These are phyloP conservation scores for Rhogogaster chlorosoma DNA, from an alignment of 2,888 invertebrate species.

Conservation along the genomic window DNA sequence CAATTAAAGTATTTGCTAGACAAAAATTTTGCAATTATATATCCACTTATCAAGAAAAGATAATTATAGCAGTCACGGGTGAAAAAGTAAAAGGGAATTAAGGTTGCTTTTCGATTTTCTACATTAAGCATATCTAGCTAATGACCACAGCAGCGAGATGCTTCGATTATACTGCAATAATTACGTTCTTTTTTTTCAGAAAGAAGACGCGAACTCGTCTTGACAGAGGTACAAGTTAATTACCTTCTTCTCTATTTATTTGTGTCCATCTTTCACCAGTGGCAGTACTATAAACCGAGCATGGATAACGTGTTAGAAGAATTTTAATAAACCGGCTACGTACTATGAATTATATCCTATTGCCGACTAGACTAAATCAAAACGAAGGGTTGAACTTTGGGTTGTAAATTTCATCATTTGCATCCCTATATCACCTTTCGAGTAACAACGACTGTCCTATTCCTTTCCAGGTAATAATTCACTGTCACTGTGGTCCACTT, in stretches of 20 bases:
- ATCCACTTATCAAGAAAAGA: neutral
- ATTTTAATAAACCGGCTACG: neutral
- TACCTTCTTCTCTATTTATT: neutral
- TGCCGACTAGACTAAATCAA: neutral
- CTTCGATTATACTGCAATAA: constrained; percentile 8
- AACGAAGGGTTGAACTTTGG: constrained; percentile 21
- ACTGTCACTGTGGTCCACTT: constrained; percentile 17
- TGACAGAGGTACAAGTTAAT: neutral
- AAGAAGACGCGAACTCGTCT: neutral
- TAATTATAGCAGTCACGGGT: neutral
- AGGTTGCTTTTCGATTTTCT: neutral
- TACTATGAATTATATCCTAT: no score
- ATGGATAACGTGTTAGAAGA: neutral
- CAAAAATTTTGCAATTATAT: neutral
- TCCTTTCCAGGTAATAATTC: neutral
- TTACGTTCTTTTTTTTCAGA: constrained; percentile 8
- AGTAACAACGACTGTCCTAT: neutral
- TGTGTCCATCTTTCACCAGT: neutral
- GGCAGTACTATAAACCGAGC: neutral
- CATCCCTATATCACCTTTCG: neutral
- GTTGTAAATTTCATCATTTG: neutral
- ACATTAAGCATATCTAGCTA: neutral
- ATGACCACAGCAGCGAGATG: neutral
- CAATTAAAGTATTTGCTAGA: neutral
- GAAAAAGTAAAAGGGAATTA: neutral